A percentile compares a stretch with the other conserved stretches of the same genome.
Evolutionary conservation across 92 coral and sea anemone species (phyloP).

Genomic region (Meandrina meandrites): DNA sequence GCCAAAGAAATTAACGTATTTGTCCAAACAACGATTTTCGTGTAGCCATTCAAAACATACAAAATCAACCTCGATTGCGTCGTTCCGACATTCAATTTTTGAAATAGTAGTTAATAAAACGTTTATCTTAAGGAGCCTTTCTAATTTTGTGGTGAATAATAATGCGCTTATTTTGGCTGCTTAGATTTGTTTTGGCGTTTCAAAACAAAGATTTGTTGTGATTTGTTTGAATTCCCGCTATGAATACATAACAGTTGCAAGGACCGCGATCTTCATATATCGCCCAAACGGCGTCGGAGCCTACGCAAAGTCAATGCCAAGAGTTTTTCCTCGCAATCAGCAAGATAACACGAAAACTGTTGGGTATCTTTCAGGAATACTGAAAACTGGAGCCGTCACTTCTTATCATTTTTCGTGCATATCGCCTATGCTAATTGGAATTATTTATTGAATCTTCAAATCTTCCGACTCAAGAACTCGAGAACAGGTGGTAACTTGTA

Average conservation of each 20-base stretch:
- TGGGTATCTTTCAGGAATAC: not conserved
- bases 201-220: conserved; percentile 1
- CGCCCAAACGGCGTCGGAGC: not conserved
- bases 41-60: not conserved
- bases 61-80: not conserved
- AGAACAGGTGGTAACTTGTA: not conserved
- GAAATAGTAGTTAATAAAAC: not conserved
- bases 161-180: conserved; percentile 9
- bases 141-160: conserved; percentile 6
- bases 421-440: not conserved
- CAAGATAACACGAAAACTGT: not conserved
- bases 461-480: not conserved
- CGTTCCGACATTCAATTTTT: not conserved
- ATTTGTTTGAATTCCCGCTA: conserved; percentile 19
- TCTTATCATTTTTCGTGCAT: not conserved
- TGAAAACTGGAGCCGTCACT: not conserved
- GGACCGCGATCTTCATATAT: not conserved
- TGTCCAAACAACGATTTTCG: not conserved
- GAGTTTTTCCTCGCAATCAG: not conserved
- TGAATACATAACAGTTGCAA: conserved; percentile 8
- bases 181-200: not conserved
- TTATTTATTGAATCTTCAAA: not conserved
- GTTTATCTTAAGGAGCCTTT: not conserved
- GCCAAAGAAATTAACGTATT: not conserved
- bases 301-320: not conserved